A percentile compares a stretch with the other conserved stretches of the same genome.
These are phyloP conservation scores for Aethina tumida DNA, from an alignment of 1,140 invertebrate genomes.

Conservation along the genomic window DNA sequence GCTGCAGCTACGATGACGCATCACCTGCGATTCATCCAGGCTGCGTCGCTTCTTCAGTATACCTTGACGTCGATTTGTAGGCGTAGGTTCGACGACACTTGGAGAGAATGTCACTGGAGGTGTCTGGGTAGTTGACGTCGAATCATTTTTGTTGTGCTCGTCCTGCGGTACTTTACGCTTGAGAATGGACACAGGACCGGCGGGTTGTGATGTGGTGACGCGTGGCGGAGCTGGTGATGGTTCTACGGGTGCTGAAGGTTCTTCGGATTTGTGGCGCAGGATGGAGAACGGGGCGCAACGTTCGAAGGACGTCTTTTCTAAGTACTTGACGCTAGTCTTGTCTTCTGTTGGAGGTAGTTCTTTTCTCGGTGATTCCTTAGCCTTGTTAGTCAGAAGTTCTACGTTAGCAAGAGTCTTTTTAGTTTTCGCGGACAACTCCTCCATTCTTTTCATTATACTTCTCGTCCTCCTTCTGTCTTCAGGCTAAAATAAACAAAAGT, in stretches of 20 bases:
- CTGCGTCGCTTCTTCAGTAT: conserved; percentile 73
- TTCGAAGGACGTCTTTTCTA: conserved; percentile 5
- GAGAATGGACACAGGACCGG: conserved; percentile 58
- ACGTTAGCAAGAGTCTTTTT: conserved; percentile 56
- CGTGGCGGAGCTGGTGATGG: conserved; percentile 4
- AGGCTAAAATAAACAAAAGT: conserved; percentile 1
- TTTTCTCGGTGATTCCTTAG: conserved; percentile 20
- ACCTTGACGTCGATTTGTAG: conserved; percentile 51
- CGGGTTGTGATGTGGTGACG: conserved; percentile 15
- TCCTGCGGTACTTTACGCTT: conserved; percentile 62
- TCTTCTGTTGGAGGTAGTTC: conserved; percentile 9
- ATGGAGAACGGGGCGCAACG: conserved; percentile 24
- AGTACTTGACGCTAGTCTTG: neutral
- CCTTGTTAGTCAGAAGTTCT: conserved; percentile 47
- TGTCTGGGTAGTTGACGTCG: conserved; percentile 41
- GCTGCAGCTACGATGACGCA: conserved; percentile 54
- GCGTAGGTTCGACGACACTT: conserved; percentile 48
- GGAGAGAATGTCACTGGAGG: conserved; percentile 64
- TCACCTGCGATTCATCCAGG: conserved; percentile 64
- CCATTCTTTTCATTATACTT: conserved; percentile 49
- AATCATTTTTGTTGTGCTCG: conserved; percentile 38
- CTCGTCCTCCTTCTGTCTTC: conserved; percentile 32
- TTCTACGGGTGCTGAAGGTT: conserved; percentile 31
- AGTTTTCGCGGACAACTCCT: conserved; percentile 53
- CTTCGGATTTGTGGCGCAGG: conserved; percentile 28